These are phyloP conservation scores for Ormyrus pomaceus DNA, from an alignment of 2,888 invertebrate species.

Conservation along the genomic window DNA sequence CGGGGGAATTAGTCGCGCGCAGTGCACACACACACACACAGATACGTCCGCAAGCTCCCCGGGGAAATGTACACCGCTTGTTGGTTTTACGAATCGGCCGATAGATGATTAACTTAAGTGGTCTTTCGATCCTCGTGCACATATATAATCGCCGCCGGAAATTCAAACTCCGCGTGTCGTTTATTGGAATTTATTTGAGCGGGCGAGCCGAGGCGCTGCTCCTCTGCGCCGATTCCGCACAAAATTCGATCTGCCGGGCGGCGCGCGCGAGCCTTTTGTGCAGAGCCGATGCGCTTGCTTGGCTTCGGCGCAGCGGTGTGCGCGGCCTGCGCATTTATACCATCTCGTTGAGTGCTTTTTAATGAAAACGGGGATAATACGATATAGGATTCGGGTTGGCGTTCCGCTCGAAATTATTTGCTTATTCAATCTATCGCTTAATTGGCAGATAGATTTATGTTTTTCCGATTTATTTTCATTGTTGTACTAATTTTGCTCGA, in stretches of 20 bases:
- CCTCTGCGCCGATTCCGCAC: conserved; percentile 17
- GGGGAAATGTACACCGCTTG: neutral
- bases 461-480: too few relatives aligned
- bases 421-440: conserved; percentile 43
- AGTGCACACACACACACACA: neutral
- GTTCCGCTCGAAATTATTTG: conserved; percentile 49
- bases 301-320: too few relatives aligned
- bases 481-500: too few relatives aligned
- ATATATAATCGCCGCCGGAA: neutral
- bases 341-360: conserved; percentile 53
- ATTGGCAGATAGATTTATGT: neutral
- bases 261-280: too few relatives aligned
- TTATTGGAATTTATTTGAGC: conserved; percentile 51
- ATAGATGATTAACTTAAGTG: conserved; percentile 49
- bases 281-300: too few relatives aligned
- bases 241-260: conserved; percentile 37
- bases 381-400: conserved; percentile 36
- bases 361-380: conserved; percentile 48
- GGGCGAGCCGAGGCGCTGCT: neutral
- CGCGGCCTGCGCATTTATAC: conserved; percentile 3
- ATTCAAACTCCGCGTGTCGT: conserved; percentile 42
- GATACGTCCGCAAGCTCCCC: neutral
- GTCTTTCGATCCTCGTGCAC: conserved; percentile 14
- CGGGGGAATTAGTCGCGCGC: conserved; percentile 27
- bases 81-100: conserved; percentile 8